Percentiles rank a stretch among this genome's conserved stretches.
Evolutionary conservation across 2,113 vertebrate species (phyloP).

Genomic region (Hyla sarda): DNA sequence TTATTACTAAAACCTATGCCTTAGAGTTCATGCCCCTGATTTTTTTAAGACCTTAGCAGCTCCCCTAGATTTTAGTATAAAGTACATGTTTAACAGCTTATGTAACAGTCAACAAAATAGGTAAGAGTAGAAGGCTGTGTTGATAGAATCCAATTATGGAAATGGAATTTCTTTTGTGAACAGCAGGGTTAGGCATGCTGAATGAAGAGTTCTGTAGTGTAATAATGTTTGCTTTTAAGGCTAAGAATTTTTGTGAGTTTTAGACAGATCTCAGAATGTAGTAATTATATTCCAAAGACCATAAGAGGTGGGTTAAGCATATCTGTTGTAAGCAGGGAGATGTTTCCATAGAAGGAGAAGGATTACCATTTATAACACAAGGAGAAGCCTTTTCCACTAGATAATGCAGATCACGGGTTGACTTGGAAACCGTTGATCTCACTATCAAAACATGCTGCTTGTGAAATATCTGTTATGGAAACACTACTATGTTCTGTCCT

Average conservation of each 20-base stretch:
- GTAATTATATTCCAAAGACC: conserved; percentile 3
- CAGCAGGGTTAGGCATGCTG: background rate
- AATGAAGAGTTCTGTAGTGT: background rate
- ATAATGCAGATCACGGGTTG: conserved; percentile 27
- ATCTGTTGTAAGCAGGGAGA: conserved; percentile 40
- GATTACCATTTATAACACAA: conserved; percentile 7
- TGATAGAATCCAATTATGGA: background rate
- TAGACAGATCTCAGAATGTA: background rate
- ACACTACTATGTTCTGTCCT: conserved; percentile 40
- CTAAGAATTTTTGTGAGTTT: background rate
- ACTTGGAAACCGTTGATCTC: conserved; percentile 56
- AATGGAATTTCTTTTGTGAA: background rate
- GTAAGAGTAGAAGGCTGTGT: background rate
- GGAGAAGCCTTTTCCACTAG: conserved; percentile 29
- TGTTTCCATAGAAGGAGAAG: conserved; percentile 29
- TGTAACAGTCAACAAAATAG: background rate
- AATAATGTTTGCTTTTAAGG: conserved; percentile 7
- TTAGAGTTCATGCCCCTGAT: too few species aligned
- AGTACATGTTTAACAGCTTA: too few species aligned
- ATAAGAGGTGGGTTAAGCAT: conserved; percentile 20
- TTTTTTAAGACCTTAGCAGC: too few species aligned
- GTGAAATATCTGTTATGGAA: conserved; percentile 45
- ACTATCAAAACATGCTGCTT: conserved; percentile 51
- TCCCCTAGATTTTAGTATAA: too few species aligned
- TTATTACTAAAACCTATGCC: too few species aligned